Base-by-base conservation (phyloP, 2,888 invertebrate genomes). In the Leptura quadrifasciata region DNA sequence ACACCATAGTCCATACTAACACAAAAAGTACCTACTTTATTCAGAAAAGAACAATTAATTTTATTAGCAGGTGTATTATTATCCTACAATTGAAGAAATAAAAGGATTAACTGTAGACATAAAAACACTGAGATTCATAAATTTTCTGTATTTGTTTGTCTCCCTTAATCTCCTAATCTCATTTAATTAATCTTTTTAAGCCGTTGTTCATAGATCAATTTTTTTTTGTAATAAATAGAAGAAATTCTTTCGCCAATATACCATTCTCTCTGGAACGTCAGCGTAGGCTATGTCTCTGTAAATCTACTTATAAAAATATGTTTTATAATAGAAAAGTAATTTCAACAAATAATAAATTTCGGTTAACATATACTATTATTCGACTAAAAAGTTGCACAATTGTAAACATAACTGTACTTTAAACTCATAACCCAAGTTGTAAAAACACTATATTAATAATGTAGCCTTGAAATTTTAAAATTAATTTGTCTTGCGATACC, bases 371-470 rank as follows among this genome's bases (percentile, higher is more conserved):
- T 39, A 39, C 10, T 12, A 10, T 3, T 39, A 39, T 12, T 39
- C 10, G 1, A 39, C 0, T 39, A 39, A 39, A 39, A 39, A 39
- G 12, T 10, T 17, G 1, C 54, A 54, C 15, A 18, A 54, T 54
- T 54, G 15, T 54, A 54, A 54, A 54, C 54, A 54, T 54, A 54
- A 18, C 54, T 54, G 54, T 54, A 54, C 54, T 17, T 54, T 54
- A 54, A 54, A 9, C 54, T 54, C 1, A 18, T 17, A 54, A 39
- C 12, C 15, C 39, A 39, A 12, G 15, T 39, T 39, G 15, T 39
- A 39, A 39, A 39, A 39, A 39, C 6, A 39, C 8, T 31, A 31
- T 12, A 6, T 39, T 39, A 39, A n/a, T n/a, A 39, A 39, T 39
- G 10, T 39, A 6, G 39, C 39, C 39, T 39, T 39, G 39, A 39